Evolutionary conservation across 2,888 invertebrate genomes (phyloP).

Genomic region (Anorthoa munda): DNA sequence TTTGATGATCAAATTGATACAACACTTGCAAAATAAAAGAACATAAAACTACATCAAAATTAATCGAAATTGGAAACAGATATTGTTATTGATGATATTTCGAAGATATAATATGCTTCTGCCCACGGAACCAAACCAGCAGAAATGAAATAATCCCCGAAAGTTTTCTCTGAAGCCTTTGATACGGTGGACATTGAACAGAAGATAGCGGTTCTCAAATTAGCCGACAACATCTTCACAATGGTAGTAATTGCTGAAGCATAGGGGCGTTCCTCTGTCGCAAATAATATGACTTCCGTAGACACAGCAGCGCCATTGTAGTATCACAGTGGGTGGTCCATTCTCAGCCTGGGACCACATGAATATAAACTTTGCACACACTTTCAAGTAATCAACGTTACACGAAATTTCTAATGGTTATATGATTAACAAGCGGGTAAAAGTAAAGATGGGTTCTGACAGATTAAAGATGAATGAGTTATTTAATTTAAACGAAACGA

Average conservation of each 20-base stretch:
- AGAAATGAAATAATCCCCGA: too few species aligned
- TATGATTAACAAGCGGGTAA: conserved; percentile 66
- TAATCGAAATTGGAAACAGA: not conserved
- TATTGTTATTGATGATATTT: not conserved
- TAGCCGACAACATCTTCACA: not conserved
- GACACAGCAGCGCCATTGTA: conserved; percentile 30
- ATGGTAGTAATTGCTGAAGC: conserved; percentile 13
- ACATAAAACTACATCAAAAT: not conserved
- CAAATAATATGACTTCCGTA: conserved; percentile 27
- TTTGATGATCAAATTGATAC: not conserved
- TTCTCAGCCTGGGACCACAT: conserved; percentile 36
- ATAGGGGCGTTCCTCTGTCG: not conserved
- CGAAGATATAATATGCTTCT: not conserved
- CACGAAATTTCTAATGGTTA: conserved; percentile 67
- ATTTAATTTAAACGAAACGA: conserved; percentile 76
- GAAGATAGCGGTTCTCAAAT: not conserved
- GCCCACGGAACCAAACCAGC: not conserved
- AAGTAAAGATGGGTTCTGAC: conserved; percentile 63
- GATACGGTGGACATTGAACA: conserved; percentile 1
- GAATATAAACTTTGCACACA: conserved; percentile 33
- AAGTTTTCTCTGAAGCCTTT: conserved; percentile 22
- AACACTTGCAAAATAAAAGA: not conserved
- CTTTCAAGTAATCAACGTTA: conserved; percentile 63
- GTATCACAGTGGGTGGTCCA: conserved; percentile 37
- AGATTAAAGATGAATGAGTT: conserved; percentile 76